These are phyloP conservation scores for Drymodes brunneopygia DNA, from an alignment of 2,113 vertebrate species.

Conservation along the genomic window DNA sequence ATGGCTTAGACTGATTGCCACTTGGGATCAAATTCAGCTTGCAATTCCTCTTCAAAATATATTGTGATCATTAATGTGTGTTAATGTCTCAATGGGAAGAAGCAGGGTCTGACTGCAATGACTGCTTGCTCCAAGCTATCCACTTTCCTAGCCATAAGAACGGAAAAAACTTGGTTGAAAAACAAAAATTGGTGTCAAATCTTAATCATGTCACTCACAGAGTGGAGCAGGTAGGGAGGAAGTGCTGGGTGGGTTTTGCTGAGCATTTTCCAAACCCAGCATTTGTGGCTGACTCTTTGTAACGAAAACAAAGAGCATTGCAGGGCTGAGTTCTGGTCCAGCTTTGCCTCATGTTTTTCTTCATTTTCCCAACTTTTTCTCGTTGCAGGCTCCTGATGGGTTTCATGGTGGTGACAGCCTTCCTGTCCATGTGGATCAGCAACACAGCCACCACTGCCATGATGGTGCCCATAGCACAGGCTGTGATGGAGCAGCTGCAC, in stretches of 20 bases:
- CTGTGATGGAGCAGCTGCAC: conserved; percentile 84
- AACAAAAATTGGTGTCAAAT: background rate
- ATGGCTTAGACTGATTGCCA: background rate
- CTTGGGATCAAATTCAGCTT: background rate
- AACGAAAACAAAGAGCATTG: background rate
- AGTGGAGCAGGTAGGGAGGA: background rate
- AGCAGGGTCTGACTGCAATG: background rate
- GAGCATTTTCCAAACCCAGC: background rate
- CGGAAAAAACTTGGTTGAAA: background rate
- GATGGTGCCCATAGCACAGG: conserved; percentile 91
- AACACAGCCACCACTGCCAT: conserved; percentile 93
- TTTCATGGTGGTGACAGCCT: conserved; percentile 89
- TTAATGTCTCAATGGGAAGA: no score
- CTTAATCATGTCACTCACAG: background rate
- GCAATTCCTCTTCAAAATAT: background rate
- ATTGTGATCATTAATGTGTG: background rate
- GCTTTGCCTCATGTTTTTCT: background rate
- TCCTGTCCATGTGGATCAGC: conserved; percentile 99
- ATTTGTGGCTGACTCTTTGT: background rate
- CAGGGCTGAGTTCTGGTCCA: background rate
- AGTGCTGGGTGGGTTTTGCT: background rate
- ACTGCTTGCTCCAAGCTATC: background rate
- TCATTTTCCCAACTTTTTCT: background rate
- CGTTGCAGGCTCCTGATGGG: conserved; percentile 84
- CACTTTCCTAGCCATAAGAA: background rate